phyloP scores from a whole-genome alignment of 2,113 vertebrate species.

The Riparia riparia region DNA sequence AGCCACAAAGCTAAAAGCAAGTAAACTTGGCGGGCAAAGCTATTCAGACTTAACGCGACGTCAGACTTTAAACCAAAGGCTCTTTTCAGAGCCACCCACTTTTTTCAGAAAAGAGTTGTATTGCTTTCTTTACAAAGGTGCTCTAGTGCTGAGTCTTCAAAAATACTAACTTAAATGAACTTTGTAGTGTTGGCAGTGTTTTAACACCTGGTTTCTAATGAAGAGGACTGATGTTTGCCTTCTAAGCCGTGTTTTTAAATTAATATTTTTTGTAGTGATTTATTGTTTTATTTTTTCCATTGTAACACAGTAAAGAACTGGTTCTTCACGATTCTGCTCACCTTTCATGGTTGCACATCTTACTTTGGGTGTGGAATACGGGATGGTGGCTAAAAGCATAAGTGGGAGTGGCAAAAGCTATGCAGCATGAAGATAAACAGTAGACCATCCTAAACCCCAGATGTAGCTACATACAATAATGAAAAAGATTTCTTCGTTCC shows the following conservation, averaged over 20 bases:
- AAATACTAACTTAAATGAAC: accelerated
- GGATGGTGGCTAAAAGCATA: accelerated
- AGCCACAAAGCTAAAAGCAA: conserved; percentile 36
- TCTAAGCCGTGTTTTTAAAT: accelerated
- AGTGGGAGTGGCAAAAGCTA: accelerated
- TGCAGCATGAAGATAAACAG: accelerated
- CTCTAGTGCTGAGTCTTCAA: accelerated
- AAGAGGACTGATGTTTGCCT: accelerated
- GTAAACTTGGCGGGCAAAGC: accelerated
- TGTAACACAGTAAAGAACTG: accelerated
- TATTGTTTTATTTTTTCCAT: accelerated
- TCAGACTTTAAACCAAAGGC: conserved; percentile 25
- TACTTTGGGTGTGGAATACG: accelerated
- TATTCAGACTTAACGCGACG: accelerated
- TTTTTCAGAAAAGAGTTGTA: conserved; percentile 25
- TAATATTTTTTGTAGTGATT: accelerated
- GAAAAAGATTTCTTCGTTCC: accelerated
- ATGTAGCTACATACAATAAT: accelerated
- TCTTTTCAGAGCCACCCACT: conserved; percentile 69
- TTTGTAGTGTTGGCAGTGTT: accelerated
- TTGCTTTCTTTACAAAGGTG: accelerated
- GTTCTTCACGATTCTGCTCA: accelerated
- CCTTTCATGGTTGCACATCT: accelerated
- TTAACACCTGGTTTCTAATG: accelerated
- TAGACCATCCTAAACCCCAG: accelerated